Evolutionary conservation across 2,797 vertebrate genomes (phyloP), one percentile per base, ranked within the genome.

Genomic region (Oreortyx pictus): DNA sequence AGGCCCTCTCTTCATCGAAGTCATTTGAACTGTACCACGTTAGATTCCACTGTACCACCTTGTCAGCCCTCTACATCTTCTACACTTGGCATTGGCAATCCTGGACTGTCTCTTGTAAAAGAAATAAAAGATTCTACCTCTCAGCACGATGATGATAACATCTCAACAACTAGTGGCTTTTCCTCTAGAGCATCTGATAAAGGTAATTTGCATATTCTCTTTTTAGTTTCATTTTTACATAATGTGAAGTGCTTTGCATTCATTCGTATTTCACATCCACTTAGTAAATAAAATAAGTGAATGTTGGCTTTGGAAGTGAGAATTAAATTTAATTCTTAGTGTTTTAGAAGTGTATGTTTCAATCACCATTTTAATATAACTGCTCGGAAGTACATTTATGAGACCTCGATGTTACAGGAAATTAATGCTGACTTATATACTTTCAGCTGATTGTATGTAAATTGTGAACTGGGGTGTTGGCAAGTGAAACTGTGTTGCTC

Each of bases 51-150:
- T 10, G 96, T 96, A 5, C 92, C 98, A 27, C 98, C 99, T 64
- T 98, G 98, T 71, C 99, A 98, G 95, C 99, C 99, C 46, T 99
- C 99, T 83, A 99, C 99, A 31, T 99, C 99, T 50, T 97, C 98
- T 9, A 95, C 98, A 1, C 97, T 98, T 73, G 98, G 97, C 73
- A 97, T 98, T 5, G 98, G 98, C 94, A 97, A 97, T 94, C 98
- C 98, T 57, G 97, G 98, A 67, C 98, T 99, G 90, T 99, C 99
- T 66, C 97, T 99, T 47, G 98, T 99, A 50, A 99, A 99, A 97
- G 99, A 99, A 98, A 99, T 99, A 89, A 99, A 99, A 97, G 99
- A 99, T 96, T 98, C 99, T 98, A 98, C 98, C 97, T 99, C 99
- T 88, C 98, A 99, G 96, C 99, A 99, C 43, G 99, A 99, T 96